Evolutionary conservation across 2,113 vertebrate genomes (phyloP).

Genomic region (Tringa solitaria): DNA sequence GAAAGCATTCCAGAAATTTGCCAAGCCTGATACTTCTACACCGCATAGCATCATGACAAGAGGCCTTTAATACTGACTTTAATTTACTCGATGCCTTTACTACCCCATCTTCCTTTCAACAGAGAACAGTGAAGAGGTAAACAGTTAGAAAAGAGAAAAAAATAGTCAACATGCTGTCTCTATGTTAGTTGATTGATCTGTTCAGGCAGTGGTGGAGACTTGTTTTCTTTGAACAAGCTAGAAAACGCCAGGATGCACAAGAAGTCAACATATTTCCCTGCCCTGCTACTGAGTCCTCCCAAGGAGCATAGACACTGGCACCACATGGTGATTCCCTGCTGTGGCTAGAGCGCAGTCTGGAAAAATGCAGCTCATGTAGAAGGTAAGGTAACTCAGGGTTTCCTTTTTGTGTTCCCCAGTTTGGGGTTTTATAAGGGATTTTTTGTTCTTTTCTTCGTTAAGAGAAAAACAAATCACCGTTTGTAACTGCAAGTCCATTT

Average conservation of each 20-base stretch:
- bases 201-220: not conserved
- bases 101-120: not conserved
- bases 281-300: not conserved
- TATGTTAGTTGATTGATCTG: not conserved
- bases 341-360: not conserved
- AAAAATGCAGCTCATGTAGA: rapidly evolving
- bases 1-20: not conserved
- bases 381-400: not conserved
- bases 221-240: not conserved
- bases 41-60: not conserved
- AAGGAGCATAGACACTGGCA: rapidly evolving
- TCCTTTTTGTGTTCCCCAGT: not conserved
- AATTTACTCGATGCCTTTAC: not conserved
- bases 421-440: not conserved
- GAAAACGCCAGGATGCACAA: not conserved
- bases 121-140: not conserved
- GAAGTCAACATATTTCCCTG: not conserved
- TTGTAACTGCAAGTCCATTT: not conserved
- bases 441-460: not conserved
- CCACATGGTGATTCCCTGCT: rapidly evolving
- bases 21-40: not conserved
- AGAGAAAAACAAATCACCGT: not conserved
- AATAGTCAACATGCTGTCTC: not conserved
- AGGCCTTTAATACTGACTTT: not conserved
- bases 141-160: not conserved